A percentile compares a stretch with the other conserved stretches of the same genome.
These are phyloP conservation scores for Anhinga anhinga DNA, from an alignment of 2,113 vertebrate species.

Conservation along the genomic window DNA sequence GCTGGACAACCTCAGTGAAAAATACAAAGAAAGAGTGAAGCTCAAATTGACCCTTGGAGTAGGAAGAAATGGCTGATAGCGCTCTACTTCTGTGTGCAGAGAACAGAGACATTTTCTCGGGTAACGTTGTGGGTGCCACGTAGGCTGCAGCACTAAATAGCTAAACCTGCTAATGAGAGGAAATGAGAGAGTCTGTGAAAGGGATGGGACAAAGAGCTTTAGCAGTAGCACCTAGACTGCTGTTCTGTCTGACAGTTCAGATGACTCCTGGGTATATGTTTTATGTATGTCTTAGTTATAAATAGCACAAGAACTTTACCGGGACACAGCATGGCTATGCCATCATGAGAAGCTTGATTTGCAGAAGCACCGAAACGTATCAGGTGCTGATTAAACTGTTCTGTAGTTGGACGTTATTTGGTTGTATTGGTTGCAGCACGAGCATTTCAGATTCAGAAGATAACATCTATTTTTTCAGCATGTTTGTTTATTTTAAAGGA, in stretches of 20 bases:
- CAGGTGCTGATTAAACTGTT: neutral
- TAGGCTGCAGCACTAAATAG: neutral
- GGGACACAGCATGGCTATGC: neutral
- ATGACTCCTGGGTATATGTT: neutral
- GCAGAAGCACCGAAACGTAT: neutral
- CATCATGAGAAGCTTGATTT: neutral
- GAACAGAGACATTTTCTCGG: neutral
- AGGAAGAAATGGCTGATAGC: neutral
- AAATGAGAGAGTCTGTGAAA: neutral
- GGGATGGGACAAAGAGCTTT: neutral
- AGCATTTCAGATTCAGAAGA: neutral
- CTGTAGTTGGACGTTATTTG: neutral
- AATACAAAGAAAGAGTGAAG: neutral
- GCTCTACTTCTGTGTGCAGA: neutral
- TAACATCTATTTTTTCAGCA: neutral
- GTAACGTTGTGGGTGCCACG: fast-evolving
- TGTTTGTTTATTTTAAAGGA: neutral
- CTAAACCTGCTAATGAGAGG: neutral
- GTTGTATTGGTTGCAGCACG: neutral
- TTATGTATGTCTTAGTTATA: neutral
- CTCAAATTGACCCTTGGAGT: neutral
- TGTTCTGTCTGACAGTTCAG: neutral
- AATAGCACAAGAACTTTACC: neutral
- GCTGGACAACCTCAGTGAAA: neutral
- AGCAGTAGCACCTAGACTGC: neutral